Evolutionary conservation across 2,888 invertebrate genomes (phyloP), one percentile per base, ranked within the genome.

Genomic region (Isoperla grammatica): DNA sequence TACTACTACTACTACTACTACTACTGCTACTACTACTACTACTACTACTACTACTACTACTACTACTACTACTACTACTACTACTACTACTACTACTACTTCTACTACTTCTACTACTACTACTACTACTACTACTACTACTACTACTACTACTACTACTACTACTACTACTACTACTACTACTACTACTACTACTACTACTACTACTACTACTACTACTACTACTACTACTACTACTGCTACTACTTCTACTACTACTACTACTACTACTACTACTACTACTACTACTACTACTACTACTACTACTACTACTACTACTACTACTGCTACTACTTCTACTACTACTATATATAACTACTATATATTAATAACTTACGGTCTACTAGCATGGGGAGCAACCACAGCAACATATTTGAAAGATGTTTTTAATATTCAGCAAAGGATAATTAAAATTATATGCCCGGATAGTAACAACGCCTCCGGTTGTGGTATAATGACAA

Each of bases 261-360:
- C 48, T 19, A 9, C 20, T 19, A 48, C 48, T 19, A 48, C 19
- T 2, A 17, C 48, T 48, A 1, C 48, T 48, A 48, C 48, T 48
- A 48, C 12, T 48, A 48, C 19, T 48, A 48, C 48, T 48, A 48
- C 48, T 48, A 48, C 19, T 48, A 48, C 19, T 48, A 17, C 48
- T 48, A 19, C 20, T 6, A 48, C 17, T 15, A 48, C 19, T 17
- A 13, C 48, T 6, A 48, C 48, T 48, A 48, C 48, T 6, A 19
- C 2, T 48, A 48, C 48, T 2, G 22, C 19, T 6, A 48, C 19
- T 48, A 48, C 48, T 48, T 20, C 48, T 17, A 19, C 20, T 48
- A 48, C 48, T 48, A 48, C 19, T 6, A 48, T n/a, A n/a, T n/a
- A n/a, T n/a, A n/a, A n/a, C n/a, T n/a, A n/a, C n/a, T n/a, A n/a